A percentile compares a stretch with the other conserved stretches of the same genome.
phyloP scores from a whole-genome alignment of 2,797 vertebrate genomes.

The Sebastes flavidus region DNA sequence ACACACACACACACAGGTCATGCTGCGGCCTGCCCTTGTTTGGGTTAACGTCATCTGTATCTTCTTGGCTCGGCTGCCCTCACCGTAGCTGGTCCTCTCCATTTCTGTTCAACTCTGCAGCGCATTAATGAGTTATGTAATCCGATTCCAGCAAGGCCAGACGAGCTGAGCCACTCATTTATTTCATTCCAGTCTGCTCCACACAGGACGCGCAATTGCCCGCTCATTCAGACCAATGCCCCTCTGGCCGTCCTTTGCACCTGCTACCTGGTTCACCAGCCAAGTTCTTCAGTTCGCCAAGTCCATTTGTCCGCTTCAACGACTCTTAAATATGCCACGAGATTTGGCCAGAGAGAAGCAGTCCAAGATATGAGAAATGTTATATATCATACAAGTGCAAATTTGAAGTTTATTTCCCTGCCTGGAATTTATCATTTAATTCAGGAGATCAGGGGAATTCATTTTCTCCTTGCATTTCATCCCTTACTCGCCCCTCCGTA shows the following conservation, averaged over 20 bases:
- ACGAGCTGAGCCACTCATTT: constrained; percentile 20
- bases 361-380: background rate
- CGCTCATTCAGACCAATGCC: constrained; percentile 51
- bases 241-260: constrained; percentile 54
- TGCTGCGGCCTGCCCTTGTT: constrained; percentile 25
- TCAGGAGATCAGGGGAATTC: constrained; percentile 10
- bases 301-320: constrained; percentile 57
- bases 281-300: constrained; percentile 42
- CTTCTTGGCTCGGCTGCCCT: constrained; percentile 4
- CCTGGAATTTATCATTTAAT: constrained; percentile 11
- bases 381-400: background rate
- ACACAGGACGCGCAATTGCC: constrained; percentile 45
- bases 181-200: constrained; percentile 54
- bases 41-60: constrained; percentile 39
- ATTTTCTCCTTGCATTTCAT: background rate
- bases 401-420: background rate
- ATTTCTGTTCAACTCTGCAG: constrained; percentile 7
- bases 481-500: background rate
- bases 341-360: constrained; percentile 19
- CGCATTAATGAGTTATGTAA: constrained; percentile 49
- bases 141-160: constrained; percentile 29
- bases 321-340: constrained; percentile 44
- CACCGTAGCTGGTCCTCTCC: background rate
- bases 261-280: constrained; percentile 57
- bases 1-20: background rate